Conservation (phyloP, 35 echinoderm and acorn worm species). For the Patiria miniata region DNA sequence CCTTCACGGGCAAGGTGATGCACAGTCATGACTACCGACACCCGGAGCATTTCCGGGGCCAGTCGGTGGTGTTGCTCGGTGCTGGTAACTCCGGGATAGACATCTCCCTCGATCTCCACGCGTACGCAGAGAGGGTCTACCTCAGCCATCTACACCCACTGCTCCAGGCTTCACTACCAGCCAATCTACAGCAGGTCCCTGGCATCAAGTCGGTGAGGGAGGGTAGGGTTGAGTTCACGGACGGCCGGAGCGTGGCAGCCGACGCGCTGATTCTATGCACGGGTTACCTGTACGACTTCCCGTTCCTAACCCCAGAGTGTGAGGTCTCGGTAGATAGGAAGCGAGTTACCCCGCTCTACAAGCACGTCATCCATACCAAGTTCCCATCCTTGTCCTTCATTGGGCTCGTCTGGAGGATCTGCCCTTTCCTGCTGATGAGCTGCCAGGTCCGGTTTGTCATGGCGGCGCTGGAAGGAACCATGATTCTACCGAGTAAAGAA, state of each 20-base stretch:
- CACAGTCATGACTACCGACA: slow-evolving; percentile 86
- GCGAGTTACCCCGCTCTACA: slow-evolving; percentile 70
- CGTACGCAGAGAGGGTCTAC: slow-evolving; percentile 49
- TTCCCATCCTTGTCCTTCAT: slow-evolving; percentile 75
- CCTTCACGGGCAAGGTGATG: slow-evolving; percentile 60
- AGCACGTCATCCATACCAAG: slow-evolving; percentile 73
- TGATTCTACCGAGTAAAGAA: slow-evolving; percentile 62
- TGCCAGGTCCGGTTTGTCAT: slow-evolving; percentile 57
- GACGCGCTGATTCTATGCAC: slow-evolving; percentile 83
- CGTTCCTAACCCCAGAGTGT: slow-evolving; percentile 77
- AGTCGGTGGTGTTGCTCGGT: slow-evolving; percentile 68
- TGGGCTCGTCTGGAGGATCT: slow-evolving; percentile 63
- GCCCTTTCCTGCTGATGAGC: slow-evolving; percentile 74
- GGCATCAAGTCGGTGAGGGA: slow-evolving; percentile 39
- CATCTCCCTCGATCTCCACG: slow-evolving; percentile 65
- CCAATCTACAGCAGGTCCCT: slow-evolving; percentile 52
- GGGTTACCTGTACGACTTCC: slow-evolving; percentile 76
- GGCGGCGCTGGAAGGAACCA: slow-evolving; percentile 52
- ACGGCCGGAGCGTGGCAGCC: slow-evolving; percentile 49
- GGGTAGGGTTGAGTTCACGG: slow-evolving; percentile 34
- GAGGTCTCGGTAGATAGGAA: slow-evolving; percentile 43
- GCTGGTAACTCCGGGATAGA: slow-evolving; percentile 78
- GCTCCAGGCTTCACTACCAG: slow-evolving; percentile 37
- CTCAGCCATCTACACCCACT: slow-evolving; percentile 64
- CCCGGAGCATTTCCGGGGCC: slow-evolving; percentile 61